These are phyloP conservation scores for Gallinago media DNA, from an alignment of 2,113 vertebrate genomes.

Conservation along the genomic window DNA sequence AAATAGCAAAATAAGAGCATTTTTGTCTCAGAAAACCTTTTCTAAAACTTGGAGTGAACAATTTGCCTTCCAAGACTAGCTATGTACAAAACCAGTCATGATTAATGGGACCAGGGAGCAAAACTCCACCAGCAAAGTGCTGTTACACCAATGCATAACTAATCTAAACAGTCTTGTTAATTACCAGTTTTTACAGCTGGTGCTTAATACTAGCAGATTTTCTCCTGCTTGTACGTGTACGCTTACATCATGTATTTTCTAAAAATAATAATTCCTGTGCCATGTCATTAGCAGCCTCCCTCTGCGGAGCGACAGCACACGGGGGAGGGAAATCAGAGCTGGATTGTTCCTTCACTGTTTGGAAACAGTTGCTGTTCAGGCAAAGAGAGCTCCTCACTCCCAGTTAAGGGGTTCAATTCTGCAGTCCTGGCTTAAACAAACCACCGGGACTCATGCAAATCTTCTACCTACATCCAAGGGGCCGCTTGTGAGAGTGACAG, in stretches of 20 bases:
- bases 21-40: background rate
- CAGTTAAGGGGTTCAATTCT: background rate
- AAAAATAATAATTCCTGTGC: background rate
- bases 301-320: background rate
- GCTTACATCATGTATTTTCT: background rate
- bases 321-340: fast-evolving
- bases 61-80: background rate
- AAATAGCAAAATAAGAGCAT: background rate
- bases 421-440: background rate
- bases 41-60: background rate
- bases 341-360: background rate
- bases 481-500: background rate
- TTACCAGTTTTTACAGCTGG: background rate
- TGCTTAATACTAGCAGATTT: background rate
- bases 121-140: background rate
- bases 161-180: background rate
- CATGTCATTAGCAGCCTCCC: background rate
- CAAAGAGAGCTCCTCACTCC: background rate
- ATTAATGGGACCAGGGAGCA: background rate
- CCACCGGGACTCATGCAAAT: background rate
- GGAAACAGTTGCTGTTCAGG: background rate
- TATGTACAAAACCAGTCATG: background rate
- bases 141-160: background rate
- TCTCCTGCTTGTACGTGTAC: background rate
- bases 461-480: background rate